These are phyloP conservation scores for Sphyrna mokarran DNA, from an alignment of 2,113 vertebrate genomes.

Conservation along the genomic window DNA sequence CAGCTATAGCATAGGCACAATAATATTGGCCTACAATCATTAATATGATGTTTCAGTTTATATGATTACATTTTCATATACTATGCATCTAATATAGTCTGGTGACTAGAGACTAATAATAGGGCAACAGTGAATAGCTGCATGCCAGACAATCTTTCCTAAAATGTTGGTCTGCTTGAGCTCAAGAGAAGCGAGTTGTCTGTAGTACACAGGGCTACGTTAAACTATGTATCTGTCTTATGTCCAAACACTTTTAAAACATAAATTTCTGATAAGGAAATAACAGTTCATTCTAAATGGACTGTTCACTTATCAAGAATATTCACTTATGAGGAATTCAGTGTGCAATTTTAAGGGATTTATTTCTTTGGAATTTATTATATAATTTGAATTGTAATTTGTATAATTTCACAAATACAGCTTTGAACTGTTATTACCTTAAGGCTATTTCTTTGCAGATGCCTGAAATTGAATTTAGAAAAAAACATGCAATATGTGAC, in stretches of 20 bases:
- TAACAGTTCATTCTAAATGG: neutral
- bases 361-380: neutral
- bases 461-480: neutral
- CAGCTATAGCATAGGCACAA: neutral
- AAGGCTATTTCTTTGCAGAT: neutral
- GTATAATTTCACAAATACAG: neutral
- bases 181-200: neutral
- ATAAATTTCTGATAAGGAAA: slow-evolving; percentile 32
- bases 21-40: neutral
- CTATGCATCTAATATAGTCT: neutral
- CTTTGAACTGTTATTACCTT: slow-evolving; percentile 1
- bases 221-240: slow-evolving; percentile 24
- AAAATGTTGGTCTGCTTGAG: slow-evolving; percentile 8
- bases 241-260: slow-evolving; percentile 25
- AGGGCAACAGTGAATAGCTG: neutral
- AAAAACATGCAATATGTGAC: neutral
- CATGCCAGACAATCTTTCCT: slow-evolving; percentile 25
- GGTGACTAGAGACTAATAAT: slow-evolving; percentile 2
- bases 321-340: slow-evolving; percentile 23
- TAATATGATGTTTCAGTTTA: neutral
- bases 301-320: slow-evolving; percentile 4
- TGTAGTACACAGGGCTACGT: neutral
- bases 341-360: neutral
- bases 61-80: slow-evolving; percentile 12
- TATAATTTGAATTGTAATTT: slow-evolving; percentile 5